These are phyloP conservation scores for Brachycybe producta DNA, from an alignment of 2,888 invertebrate species.

Conservation along the genomic window DNA sequence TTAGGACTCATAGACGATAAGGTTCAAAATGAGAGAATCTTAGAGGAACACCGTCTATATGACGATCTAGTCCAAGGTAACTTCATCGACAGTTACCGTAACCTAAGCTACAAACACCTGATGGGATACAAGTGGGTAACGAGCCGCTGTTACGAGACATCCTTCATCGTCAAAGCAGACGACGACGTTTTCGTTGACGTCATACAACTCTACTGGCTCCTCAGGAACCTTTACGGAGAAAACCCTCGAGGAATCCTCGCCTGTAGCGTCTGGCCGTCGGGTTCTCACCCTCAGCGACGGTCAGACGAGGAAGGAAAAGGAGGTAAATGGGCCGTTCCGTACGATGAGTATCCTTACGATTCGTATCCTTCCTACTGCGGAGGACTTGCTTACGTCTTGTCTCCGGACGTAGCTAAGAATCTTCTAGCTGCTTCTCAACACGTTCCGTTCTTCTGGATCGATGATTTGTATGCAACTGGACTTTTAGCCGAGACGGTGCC, in stretches of 20 bases:
- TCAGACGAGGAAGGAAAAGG: too few species aligned
- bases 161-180: conserved; percentile 57
- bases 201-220: conserved; percentile 42
- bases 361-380: conserved; percentile 63
- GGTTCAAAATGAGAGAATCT: too few species aligned
- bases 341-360: conserved; percentile 47
- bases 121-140: conserved; percentile 66
- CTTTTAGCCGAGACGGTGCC: conserved; percentile 37
- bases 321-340: conserved; percentile 60
- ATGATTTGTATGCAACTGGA: conserved; percentile 68
- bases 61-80: conserved; percentile 62
- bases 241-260: conserved; percentile 41
- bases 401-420: conserved; percentile 45
- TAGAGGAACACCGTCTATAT: conserved; percentile 28
- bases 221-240: conserved; percentile 23
- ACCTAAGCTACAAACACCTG: conserved; percentile 71
- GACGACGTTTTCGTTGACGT: conserved; percentile 65
- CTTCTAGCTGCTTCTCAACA: conserved; percentile 39
- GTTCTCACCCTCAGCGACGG: conserved; percentile 21
- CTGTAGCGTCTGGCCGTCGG: conserved; percentile 41
- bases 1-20: conserved; percentile 44
- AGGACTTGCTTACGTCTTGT: conserved; percentile 56
- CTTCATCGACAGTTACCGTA: conserved; percentile 62
- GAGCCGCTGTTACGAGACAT: conserved; percentile 53
- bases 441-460: conserved; percentile 64